Evolutionary conservation across 2,888 invertebrate genomes (phyloP), one percentile per base, ranked within the genome.

Genomic region (Platycnemis pennipes): DNA sequence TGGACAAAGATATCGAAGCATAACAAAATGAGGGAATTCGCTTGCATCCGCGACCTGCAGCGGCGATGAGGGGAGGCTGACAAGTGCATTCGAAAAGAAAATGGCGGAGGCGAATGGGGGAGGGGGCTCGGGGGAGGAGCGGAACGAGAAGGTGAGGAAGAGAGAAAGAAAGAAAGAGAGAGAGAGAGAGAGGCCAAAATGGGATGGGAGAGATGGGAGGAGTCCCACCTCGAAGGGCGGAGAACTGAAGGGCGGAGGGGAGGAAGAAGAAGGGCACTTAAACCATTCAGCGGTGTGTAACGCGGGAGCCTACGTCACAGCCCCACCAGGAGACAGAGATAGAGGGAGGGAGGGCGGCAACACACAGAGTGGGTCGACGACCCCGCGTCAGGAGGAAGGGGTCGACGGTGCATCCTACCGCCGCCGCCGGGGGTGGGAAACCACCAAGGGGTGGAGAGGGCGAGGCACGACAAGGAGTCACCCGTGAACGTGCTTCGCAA

Each of bases 231-330:
- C 26, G 86, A 26, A n/a, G 44, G 87, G 87, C 46, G 87, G 87
- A 16, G 87, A 87, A 26, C 22, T 16, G 45, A 3, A 3, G 13
- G 11, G n/a, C 44, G 26, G 42, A 26, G n/a, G 22, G 22, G 91
- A 13, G n/a, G 56, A n/a, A 37, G 77, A n/a, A 77, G 45, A 42
- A 89, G 89, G 31, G 56, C 56, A 56, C 89, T 89, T 89, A 89
- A 89, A 56, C 53, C 56, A 56, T 53, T 89, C 91, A 91, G 91
- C 91, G 56, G 49, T 91, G 91, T 91, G 91, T 91, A 63, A 91
- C 91, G 63, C 87, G 87, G n/a, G 46, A 87, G 56, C 11, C 63
- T 56, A 89, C 89, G 89, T 89, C 89, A 89, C 89, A 53, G n/a
- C 87, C n/a, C 44, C 87, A 56, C 37, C 53, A 56, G 45, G 7